These are phyloP conservation scores for Tinea pellionella DNA, from an alignment of 2,888 invertebrate genomes.

Conservation along the genomic window DNA sequence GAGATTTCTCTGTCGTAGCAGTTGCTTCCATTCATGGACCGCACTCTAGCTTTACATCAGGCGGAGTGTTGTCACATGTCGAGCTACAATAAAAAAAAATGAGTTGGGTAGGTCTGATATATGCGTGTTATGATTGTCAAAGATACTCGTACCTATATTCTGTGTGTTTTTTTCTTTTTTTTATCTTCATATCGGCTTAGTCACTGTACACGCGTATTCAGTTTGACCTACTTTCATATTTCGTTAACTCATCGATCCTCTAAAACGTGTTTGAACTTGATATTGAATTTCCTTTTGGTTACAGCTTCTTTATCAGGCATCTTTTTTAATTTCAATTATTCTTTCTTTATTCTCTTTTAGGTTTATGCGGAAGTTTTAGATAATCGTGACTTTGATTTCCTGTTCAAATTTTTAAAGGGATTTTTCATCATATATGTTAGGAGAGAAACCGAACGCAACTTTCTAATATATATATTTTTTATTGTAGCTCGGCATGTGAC, in stretches of 20 bases:
- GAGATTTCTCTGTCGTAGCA: too few species aligned
- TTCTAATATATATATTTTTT: too few species aligned
- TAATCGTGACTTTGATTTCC: background rate
- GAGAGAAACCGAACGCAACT: too few species aligned
- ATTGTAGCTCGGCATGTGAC: too few species aligned
- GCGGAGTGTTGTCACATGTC: too few species aligned
- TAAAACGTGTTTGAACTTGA: constrained; percentile 19
- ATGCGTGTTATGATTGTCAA: background rate
- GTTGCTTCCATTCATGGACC: too few species aligned
- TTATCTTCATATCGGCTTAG: constrained; percentile 1
- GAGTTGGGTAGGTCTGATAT: too few species aligned
- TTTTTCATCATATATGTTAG: background rate
- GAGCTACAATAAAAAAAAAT: too few species aligned
- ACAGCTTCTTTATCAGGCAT: background rate
- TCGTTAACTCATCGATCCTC: constrained; percentile 17
- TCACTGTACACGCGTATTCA: background rate
- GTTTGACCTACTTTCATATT: constrained; percentile 18
- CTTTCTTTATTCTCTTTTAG: background rate
- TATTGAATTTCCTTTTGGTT: background rate
- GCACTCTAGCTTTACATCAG: too few species aligned
- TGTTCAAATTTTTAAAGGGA: background rate
- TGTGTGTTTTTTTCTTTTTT: background rate
- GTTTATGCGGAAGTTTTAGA: background rate
- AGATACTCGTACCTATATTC: too few species aligned
- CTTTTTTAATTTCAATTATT: background rate